phyloP scores from a whole-genome alignment of 2,113 vertebrate genomes.

The Myotis davidii region DNA sequence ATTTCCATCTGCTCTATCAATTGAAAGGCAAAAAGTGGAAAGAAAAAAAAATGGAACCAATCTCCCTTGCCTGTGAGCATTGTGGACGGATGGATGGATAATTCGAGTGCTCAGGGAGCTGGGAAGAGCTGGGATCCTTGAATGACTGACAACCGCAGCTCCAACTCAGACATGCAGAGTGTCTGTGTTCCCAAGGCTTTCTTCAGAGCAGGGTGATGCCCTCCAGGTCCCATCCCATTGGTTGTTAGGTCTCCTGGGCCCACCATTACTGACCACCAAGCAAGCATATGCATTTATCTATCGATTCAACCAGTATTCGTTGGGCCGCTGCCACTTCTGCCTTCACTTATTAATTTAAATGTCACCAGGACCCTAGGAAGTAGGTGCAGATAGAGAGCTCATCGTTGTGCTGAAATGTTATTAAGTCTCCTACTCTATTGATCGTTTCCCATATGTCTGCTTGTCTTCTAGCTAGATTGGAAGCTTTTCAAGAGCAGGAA shows the following conservation, averaged over 20 bases:
- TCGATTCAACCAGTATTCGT: not conserved
- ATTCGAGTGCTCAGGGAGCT: not conserved
- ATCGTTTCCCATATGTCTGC: not conserved
- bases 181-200: not conserved
- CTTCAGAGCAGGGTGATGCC: not conserved
- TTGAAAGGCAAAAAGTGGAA: slow-evolving; percentile 53
- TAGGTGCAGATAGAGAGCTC: not conserved
- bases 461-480: not conserved
- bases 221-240: not conserved
- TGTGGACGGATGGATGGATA: not conserved
- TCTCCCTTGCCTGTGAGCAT: slow-evolving; percentile 2
- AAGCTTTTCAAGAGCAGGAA: not conserved
- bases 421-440: not conserved
- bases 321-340: not conserved
- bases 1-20: slow-evolving; percentile 74
- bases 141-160: not conserved
- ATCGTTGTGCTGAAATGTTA: not conserved
- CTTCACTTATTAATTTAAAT: not conserved
- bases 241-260: not conserved
- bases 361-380: not conserved
- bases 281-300: not conserved
- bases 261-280: not conserved
- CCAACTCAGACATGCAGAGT: not conserved
- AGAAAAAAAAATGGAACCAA: not conserved
- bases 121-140: not conserved